Conservation (phyloP, 37 sponge, comb jelly and placozoan genomes). For the Oscarella lobularis region DNA sequence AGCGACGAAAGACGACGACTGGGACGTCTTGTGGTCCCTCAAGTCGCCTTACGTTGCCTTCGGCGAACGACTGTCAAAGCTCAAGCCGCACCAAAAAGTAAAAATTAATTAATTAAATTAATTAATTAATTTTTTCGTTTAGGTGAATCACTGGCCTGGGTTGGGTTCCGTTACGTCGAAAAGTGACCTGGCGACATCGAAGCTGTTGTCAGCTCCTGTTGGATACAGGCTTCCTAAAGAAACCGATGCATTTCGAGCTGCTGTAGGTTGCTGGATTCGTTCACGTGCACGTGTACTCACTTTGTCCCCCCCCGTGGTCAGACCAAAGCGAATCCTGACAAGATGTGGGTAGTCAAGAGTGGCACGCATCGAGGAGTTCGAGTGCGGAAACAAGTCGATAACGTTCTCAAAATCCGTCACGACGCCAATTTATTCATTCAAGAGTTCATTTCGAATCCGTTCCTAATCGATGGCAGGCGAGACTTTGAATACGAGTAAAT, state of each 20-base stretch:
- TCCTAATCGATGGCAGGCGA: slow-evolving; percentile 58
- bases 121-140: too few relatives aligned
- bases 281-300: neutral
- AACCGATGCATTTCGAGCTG: slow-evolving; percentile 24
- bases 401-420: neutral
- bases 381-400: slow-evolving; percentile 4
- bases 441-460: slow-evolving; percentile 47
- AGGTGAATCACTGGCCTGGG: slow-evolving; percentile 58
- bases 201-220: neutral
- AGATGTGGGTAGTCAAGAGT: slow-evolving; percentile 49
- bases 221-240: slow-evolving; percentile 12
- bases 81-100: slow-evolving; percentile 49
- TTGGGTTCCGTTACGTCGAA: slow-evolving; percentile 39
- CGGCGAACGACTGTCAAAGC: neutral
- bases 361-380: slow-evolving; percentile 49
- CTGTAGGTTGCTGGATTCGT: too few relatives aligned
- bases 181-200: slow-evolving; percentile 18
- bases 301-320: slow-evolving; percentile 8
- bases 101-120: too few relatives aligned
- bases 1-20: neutral
- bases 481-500: neutral
- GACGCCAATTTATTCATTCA: slow-evolving; percentile 34
- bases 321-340: slow-evolving; percentile 32
- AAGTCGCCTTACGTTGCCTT: slow-evolving; percentile 33
- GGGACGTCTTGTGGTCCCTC: slow-evolving; percentile 59